phyloP scores from a whole-genome alignment of 1,140 invertebrate genomes.

The Lutraria rhynchaena region DNA sequence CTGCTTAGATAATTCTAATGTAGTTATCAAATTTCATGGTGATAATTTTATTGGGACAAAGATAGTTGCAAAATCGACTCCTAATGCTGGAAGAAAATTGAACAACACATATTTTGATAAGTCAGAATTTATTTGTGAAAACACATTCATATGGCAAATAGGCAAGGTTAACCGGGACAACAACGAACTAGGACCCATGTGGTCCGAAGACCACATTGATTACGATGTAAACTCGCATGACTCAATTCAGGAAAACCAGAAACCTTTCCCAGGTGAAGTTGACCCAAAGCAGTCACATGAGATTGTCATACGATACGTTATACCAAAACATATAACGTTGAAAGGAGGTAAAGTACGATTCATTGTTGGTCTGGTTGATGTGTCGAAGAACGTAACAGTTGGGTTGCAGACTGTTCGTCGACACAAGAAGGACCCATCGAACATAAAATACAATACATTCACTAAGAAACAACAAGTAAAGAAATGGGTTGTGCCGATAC shows the following conservation, averaged over 20 bases:
- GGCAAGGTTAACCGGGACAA: slow-evolving; percentile 6
- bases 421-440: background rate
- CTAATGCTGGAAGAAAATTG: background rate
- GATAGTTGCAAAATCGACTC: background rate
- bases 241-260: background rate
- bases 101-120: background rate
- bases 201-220: background rate
- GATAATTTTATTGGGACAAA: background rate
- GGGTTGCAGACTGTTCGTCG: slow-evolving; percentile 15
- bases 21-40: background rate
- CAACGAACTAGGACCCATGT: slow-evolving; percentile 8
- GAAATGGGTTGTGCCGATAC: slow-evolving; percentile 5
- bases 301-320: background rate
- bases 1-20: background rate
- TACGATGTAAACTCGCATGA: background rate
- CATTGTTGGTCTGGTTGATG: slow-evolving; percentile 15
- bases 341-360: slow-evolving; percentile 1
- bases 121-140: background rate
- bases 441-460: slow-evolving; percentile 10
- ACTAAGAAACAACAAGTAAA: background rate
- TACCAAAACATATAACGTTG: background rate
- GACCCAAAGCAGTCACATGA: background rate
- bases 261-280: slow-evolving; percentile 9
- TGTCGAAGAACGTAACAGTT: background rate
- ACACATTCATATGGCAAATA: slow-evolving; percentile 20